A percentile compares a stretch with the other conserved stretches of the same genome.
Conservation (phyloP, 2,113 vertebrate species). For the Callipepla californica region DNA sequence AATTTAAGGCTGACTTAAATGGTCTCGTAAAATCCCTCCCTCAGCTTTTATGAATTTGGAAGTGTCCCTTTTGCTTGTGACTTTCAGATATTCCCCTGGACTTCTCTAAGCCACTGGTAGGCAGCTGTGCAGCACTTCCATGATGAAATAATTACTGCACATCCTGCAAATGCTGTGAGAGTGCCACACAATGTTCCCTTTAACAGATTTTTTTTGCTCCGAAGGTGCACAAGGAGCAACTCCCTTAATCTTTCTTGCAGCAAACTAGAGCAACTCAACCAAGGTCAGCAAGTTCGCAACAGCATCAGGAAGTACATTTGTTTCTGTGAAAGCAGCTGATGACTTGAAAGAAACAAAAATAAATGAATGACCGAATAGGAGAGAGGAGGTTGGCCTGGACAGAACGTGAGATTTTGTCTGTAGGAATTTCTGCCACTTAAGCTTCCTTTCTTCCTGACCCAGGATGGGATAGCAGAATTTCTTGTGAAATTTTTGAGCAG, state of each 20-base stretch:
- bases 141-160: not conserved
- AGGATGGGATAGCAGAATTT: not conserved
- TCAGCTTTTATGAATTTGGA: not conserved
- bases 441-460: constrained; percentile 11
- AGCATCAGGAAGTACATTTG: not conserved
- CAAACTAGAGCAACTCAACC: not conserved
- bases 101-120: not conserved
- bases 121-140: not conserved
- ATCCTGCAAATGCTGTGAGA: not conserved
- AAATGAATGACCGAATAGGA: not conserved
- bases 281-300: not conserved
- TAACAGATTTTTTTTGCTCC: not conserved
- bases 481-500: not conserved
- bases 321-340: constrained; percentile 10
- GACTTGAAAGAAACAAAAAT: constrained; percentile 56
- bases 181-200: not conserved
- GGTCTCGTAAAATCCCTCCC: not conserved
- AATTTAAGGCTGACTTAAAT: not conserved
- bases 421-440: constrained; percentile 59
- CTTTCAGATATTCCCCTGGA: rapidly evolving
- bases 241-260: not conserved
- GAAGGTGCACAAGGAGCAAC: not conserved
- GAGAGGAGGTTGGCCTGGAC: constrained; percentile 25
- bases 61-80: not conserved
- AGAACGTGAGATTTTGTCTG: not conserved